Percentiles rank a stretch among this genome's conserved stretches.
Conservation (phyloP, 2,113 vertebrate genomes). For the Antigone vipio region DNA sequence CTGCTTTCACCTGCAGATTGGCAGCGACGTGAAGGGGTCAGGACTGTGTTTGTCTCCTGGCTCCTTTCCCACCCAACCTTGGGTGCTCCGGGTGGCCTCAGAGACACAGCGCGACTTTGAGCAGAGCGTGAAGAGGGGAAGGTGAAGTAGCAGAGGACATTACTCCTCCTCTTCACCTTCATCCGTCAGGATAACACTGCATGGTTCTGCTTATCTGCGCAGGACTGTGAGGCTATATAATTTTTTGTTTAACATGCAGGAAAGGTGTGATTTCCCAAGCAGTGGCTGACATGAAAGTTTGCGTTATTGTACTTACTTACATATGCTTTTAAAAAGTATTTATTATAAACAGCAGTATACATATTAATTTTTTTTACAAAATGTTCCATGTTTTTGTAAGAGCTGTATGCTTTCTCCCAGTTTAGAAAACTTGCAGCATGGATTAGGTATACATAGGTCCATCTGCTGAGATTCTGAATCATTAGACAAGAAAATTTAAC, state of each 20-base stretch:
- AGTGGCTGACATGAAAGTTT: not conserved
- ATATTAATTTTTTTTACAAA: not conserved
- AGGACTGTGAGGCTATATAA: not conserved
- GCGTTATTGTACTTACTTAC: not conserved
- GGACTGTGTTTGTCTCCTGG: not conserved
- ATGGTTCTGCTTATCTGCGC: not conserved
- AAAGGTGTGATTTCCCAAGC: not conserved
- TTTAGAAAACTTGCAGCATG: not conserved
- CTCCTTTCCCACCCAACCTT: not conserved
- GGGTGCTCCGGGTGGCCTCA: not conserved
- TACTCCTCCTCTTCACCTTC: not conserved
- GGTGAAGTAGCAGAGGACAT: not conserved
- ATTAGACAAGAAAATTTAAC: not conserved
- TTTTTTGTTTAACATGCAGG: not conserved
- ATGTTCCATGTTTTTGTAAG: not conserved
- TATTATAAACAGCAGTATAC: not conserved
- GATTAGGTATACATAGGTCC: not conserved
- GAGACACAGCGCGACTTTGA: not conserved
- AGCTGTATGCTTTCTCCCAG: not conserved
- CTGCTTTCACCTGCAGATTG: not conserved
- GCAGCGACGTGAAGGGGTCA: fast-evolving
- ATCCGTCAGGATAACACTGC: not conserved
- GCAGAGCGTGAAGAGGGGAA: not conserved
- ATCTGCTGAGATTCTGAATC: not conserved
- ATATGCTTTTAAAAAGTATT: not conserved